Evolutionary conservation across 1,140 invertebrate genomes (phyloP).

Genomic region (Arion vulgaris): DNA sequence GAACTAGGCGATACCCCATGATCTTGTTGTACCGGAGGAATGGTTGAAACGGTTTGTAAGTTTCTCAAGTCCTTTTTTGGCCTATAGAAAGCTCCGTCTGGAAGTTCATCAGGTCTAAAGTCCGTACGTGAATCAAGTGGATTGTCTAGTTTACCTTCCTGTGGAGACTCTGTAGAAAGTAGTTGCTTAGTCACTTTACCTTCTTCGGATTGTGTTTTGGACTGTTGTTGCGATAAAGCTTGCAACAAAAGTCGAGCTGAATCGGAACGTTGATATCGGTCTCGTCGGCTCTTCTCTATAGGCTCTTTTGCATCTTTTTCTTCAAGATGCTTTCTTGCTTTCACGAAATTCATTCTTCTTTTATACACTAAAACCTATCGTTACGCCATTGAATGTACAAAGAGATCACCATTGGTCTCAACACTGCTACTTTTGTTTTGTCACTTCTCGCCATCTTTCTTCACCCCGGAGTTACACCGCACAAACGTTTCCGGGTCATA

Average conservation of each 20-base stretch:
- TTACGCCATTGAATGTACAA: not conserved
- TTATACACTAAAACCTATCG: conserved; percentile 12
- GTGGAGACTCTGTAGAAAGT: not conserved
- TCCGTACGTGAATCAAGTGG: conserved; percentile 27
- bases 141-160: not conserved
- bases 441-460: conserved; percentile 43
- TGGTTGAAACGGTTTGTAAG: conserved; percentile 28
- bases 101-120: conserved; percentile 55
- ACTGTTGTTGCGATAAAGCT: conserved; percentile 33
- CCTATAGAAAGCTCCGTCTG: conserved; percentile 57
- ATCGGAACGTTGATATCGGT: conserved; percentile 44
- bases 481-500: conserved; percentile 50
- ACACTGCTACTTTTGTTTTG: conserved; percentile 43
- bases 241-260: conserved; percentile 40
- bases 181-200: not conserved
- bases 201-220: conserved; percentile 5
- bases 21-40: not conserved
- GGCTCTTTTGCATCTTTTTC: conserved; percentile 51
- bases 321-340: conserved; percentile 55
- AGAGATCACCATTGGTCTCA: not conserved
- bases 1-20: conserved; percentile 16
- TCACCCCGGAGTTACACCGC: conserved; percentile 31
- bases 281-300: conserved; percentile 37
- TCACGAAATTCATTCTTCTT: conserved; percentile 62
- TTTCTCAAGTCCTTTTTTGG: conserved; percentile 48